Conservation (phyloP, 2,888 invertebrate genomes). For the Polyploca ridens region DNA sequence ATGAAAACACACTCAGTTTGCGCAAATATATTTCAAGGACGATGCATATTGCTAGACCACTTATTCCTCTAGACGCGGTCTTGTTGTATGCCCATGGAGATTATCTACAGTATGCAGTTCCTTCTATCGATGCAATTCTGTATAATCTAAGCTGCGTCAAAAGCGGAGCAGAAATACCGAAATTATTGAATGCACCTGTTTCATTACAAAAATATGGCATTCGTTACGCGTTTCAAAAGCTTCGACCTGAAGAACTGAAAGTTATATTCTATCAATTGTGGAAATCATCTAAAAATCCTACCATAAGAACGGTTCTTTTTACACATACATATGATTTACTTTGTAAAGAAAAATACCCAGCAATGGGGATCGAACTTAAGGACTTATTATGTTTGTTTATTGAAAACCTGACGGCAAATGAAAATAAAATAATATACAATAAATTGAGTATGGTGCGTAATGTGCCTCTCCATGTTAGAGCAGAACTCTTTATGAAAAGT, state of each 20-base stretch:
- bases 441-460: constrained; percentile 42
- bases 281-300: constrained; percentile 58
- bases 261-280: constrained; percentile 53
- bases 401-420: constrained; percentile 55
- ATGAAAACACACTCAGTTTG: constrained; percentile 55
- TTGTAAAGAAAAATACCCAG: constrained; percentile 50
- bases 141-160: constrained; percentile 49
- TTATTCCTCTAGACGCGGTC: constrained; percentile 52
- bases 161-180: constrained; percentile 42
- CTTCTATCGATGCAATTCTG: constrained; percentile 62
- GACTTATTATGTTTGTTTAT: constrained; percentile 57
- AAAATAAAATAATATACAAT: constrained; percentile 60
- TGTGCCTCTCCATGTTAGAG: constrained; percentile 47
- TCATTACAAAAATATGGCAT: constrained; percentile 70
- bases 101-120: constrained; percentile 63
- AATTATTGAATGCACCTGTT: constrained; percentile 57
- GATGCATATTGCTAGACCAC: constrained; percentile 68
- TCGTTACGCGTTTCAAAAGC: constrained; percentile 54
- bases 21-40: constrained; percentile 62
- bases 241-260: constrained; percentile 48
- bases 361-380: constrained; percentile 48
- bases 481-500: constrained; percentile 53
- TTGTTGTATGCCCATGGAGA: constrained; percentile 66
- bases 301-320: constrained; percentile 61
- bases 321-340: constrained; percentile 53